phyloP scores from a whole-genome alignment of 2,797 vertebrate genomes.

The Coranthus polyacanthus region DNA sequence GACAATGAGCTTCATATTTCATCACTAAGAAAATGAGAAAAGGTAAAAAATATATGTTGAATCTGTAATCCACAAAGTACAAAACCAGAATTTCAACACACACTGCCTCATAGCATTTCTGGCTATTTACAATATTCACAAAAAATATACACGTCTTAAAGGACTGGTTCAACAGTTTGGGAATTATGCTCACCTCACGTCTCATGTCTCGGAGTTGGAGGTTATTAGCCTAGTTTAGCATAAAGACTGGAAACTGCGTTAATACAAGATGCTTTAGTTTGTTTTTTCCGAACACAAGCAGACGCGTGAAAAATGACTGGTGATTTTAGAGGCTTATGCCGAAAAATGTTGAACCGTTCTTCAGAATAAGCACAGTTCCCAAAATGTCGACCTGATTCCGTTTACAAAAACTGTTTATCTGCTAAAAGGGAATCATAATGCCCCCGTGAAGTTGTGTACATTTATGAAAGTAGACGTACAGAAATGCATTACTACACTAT shows the following conservation, averaged over 20 bases:
- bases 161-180: slow-evolving; percentile 15
- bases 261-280: neutral
- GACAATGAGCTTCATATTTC: slow-evolving; percentile 26
- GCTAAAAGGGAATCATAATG: slow-evolving; percentile 41
- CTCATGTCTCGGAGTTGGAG: too few species aligned
- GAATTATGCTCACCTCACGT: neutral
- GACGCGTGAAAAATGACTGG: neutral
- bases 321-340: neutral
- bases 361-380: slow-evolving; percentile 6
- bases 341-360: neutral
- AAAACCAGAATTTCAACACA: slow-evolving; percentile 24
- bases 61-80: slow-evolving; percentile 11
- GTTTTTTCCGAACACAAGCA: neutral
- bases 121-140: slow-evolving; percentile 82
- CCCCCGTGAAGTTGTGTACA: slow-evolving; percentile 32
- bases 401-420: neutral
- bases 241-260: neutral
- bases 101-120: slow-evolving; percentile 28
- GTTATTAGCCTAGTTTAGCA: slow-evolving; percentile 33
- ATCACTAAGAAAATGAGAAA: slow-evolving; percentile 2
- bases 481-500: neutral
- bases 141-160: slow-evolving; percentile 69
- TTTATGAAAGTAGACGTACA: slow-evolving; percentile 17
- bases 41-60: neutral
- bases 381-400: slow-evolving; percentile 29